Base-by-base conservation (phyloP, 2,113 vertebrate species). In the Abramis brama region DNA sequence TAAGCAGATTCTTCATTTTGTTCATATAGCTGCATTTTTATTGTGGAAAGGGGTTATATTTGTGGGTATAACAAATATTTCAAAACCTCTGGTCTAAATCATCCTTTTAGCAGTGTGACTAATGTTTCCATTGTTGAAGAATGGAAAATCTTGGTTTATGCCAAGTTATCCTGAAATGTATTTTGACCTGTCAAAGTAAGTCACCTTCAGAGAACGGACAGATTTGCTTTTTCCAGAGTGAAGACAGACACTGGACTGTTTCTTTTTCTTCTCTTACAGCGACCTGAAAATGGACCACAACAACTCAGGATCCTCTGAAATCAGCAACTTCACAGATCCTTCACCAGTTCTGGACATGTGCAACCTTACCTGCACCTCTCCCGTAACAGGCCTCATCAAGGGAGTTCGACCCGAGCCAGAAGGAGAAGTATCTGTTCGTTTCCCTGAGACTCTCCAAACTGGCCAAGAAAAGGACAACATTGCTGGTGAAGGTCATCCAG, bases 321-420 rank as follows among this genome's bases (percentile, higher is more conserved):
- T 39, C 15, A 64, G 23, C 11, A 75, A 64, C 23, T 25, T 25
- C 6, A 39, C 47, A 13, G 76, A 71, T 23, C 6, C 45, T 0
- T 64, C 66, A 25, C 33, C 52, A n/a, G 45, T 85, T 64, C 17
- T 19, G 27, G 45, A 47, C 25, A 57, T 50, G 3, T 13, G n/a
- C 11, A 12, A 25, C 8, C 12, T 36, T 13, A 4, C 83, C 3
- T 5, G 82, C n/a, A 66, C 79, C 36, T 68, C 83, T 30, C 45
- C 83, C 5, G 11, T 59, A 19, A 66, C 17, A 39, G 55, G 52
- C 50, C 82, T 52, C 68, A n/a, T 30, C 25, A 73, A 85, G 70
- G 86, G 83, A 62, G 55, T 74, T 82, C 86, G 89, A 23, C 87
- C 80, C 1, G 91, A 91, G 21, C 91, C 91, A 11, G 91, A 91